These are phyloP conservation scores for Syngnathus rostellatus DNA, from an alignment of 2,797 vertebrate species.

Conservation along the genomic window DNA sequence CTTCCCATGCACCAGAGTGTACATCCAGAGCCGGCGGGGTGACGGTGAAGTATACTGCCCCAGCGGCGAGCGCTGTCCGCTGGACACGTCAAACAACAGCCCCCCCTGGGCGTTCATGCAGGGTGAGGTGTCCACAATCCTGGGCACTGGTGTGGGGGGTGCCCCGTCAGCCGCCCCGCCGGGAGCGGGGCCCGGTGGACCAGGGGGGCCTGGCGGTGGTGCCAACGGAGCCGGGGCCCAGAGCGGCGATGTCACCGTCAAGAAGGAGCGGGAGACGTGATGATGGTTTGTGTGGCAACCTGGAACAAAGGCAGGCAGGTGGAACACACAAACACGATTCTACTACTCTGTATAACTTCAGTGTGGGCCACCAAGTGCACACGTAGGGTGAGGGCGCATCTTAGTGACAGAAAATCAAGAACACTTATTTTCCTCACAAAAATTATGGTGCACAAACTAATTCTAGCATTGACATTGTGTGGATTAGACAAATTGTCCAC, in stretches of 20 bases:
- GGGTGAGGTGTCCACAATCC: conserved; percentile 76
- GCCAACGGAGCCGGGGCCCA: conserved; percentile 41
- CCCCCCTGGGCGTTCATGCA: conserved; percentile 83
- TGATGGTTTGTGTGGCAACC: conserved; percentile 23
- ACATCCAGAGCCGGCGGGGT: conserved; percentile 72
- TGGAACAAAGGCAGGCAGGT: conserved; percentile 39
- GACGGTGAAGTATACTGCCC: conserved; percentile 77
- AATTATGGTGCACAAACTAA: too few species aligned
- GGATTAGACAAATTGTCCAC: too few species aligned
- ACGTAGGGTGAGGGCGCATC: too few species aligned
- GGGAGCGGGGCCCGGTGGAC: conserved; percentile 24
- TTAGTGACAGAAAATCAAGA: too few species aligned
- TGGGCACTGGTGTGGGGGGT: conserved; percentile 42
- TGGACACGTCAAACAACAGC: conserved; percentile 70
- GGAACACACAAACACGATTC: background rate
- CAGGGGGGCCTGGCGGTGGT: conserved; percentile 25
- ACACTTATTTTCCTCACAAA: too few species aligned
- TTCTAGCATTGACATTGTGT: too few species aligned
- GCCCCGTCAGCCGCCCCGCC: conserved; percentile 46
- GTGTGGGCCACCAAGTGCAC: background rate
- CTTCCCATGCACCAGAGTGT: conserved; percentile 76
- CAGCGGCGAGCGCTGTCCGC: conserved; percentile 73
- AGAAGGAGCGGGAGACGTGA: conserved; percentile 67
- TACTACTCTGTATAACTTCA: background rate
- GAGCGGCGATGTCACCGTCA: conserved; percentile 55